These are phyloP conservation scores for Lucinisca nassula DNA, from an alignment of 2,888 invertebrate species.

Conservation along the genomic window DNA sequence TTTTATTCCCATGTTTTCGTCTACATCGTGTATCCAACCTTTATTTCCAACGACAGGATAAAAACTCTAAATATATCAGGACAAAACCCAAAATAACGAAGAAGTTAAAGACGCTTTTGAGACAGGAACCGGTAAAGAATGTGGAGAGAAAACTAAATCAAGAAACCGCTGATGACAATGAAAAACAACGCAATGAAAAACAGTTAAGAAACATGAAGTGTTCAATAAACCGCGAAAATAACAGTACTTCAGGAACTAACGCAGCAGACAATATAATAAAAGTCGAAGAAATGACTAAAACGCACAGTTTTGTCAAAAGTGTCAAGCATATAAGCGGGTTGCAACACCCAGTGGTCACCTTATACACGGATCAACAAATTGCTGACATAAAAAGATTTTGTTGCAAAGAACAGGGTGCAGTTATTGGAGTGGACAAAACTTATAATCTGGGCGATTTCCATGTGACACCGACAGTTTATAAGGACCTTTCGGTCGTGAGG, in stretches of 20 bases:
- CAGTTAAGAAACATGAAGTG: slow-evolving; percentile 25
- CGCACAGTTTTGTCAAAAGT: slow-evolving; percentile 25
- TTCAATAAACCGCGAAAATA: too few species aligned
- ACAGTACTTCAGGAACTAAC: background rate
- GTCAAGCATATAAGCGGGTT: slow-evolving; percentile 25
- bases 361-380: slow-evolving; percentile 40
- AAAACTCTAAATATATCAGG: background rate
- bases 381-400: slow-evolving; percentile 35
- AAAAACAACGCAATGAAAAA: slow-evolving; percentile 31
- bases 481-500: too few species aligned
- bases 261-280: background rate
- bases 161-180: background rate
- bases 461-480: slow-evolving; percentile 42
- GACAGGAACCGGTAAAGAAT: background rate
- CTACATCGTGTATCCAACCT: too few species aligned
- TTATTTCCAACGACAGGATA: background rate
- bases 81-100: background rate
- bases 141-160: background rate
- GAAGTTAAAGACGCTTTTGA: background rate
- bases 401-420: slow-evolving; percentile 21
- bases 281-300: slow-evolving; percentile 39
- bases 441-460: slow-evolving; percentile 46
- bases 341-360: slow-evolving; percentile 14
- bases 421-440: slow-evolving; percentile 53
- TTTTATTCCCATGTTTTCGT: too few species aligned